Base-by-base conservation (phyloP, 2,113 vertebrate species). In the Silurus glanis region DNA sequence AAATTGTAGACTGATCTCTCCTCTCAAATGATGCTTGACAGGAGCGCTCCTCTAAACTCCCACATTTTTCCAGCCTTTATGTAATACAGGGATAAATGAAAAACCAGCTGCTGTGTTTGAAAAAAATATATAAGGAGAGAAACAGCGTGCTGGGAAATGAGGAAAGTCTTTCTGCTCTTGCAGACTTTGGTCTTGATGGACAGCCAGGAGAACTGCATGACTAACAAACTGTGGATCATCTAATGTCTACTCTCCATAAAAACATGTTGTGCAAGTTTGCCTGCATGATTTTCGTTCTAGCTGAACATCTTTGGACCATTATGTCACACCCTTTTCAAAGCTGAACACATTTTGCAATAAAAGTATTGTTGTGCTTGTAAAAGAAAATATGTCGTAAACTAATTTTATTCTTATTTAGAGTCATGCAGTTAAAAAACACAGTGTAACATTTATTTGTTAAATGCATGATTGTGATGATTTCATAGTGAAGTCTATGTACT, bases 1-100 rank as follows among this genome's bases (percentile, higher is more conserved):
- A 67, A 76, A 75, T 56, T 17, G 23, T 28, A 56, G 78, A 61
- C 58, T 25, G 61, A 51, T 87, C 59, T 67, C 56, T 56, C 61
- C 72, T 61, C 45, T 67, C n/a, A 87, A 75, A 86, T 83, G 59
- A 55, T 85, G 72, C 79, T 47, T 89, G 84, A 88, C 81, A 55
- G 14, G 61, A 83, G 47, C 75, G 75, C 81, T 69, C 80, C 86
- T 85, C 75, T 84, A 23, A 28, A 85, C 86, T 75, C 64, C 88
- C 66, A 88, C 89, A 88, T 89, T 86, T 86, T 88, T 87, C 75
- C 86, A 89, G 69, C 85, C 80, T 86, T 87, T 90, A 85, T 86
- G 83, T 86, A 90, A 89, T 89, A 87, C 21, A n/a, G 76, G 84
- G 86, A 87, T 87, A 87, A 86, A 87, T 37, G 28, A 25, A 84